Conservation (phyloP, 2,113 vertebrate genomes). For the Aix galericulata region DNA sequence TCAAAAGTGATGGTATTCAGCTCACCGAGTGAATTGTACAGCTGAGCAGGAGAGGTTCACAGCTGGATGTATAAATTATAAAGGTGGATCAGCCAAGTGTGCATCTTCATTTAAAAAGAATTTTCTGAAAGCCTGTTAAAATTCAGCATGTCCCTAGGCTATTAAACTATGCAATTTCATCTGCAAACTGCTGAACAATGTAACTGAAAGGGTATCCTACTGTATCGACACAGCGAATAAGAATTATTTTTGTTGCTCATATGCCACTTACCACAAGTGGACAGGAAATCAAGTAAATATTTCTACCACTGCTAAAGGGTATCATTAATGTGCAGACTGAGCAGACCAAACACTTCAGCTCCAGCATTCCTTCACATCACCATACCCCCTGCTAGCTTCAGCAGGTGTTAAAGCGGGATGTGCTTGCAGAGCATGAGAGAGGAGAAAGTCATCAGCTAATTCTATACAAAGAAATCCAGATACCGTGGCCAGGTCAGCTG, state of each 20-base stretch:
- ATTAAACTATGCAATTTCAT: not conserved
- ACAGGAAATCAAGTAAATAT: not conserved
- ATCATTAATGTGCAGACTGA: not conserved
- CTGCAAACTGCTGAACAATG: not conserved
- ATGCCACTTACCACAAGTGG: not conserved
- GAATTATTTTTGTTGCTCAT: not conserved
- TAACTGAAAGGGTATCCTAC: not conserved
- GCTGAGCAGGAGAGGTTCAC: not conserved
- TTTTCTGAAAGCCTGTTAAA: not conserved
- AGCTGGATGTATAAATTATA: slow-evolving; percentile 38
- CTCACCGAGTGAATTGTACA: slow-evolving; percentile 32
- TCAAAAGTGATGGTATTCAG: not conserved
- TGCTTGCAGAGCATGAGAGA: rapidly evolving
- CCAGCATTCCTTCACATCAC: not conserved
- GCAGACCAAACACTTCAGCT: not conserved
- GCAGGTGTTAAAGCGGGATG: rapidly evolving
- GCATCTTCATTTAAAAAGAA: slow-evolving; percentile 46
- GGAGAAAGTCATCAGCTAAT: not conserved
- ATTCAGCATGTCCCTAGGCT: not conserved
- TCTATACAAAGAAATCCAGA: not conserved
- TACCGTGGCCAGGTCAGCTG: rapidly evolving
- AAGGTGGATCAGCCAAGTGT: slow-evolving; percentile 13
- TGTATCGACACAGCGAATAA: not conserved
- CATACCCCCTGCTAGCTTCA: not conserved
- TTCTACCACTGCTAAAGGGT: not conserved